Conservation (phyloP, 2,113 vertebrate species). For the Syngnathoides biaculeatus region DNA sequence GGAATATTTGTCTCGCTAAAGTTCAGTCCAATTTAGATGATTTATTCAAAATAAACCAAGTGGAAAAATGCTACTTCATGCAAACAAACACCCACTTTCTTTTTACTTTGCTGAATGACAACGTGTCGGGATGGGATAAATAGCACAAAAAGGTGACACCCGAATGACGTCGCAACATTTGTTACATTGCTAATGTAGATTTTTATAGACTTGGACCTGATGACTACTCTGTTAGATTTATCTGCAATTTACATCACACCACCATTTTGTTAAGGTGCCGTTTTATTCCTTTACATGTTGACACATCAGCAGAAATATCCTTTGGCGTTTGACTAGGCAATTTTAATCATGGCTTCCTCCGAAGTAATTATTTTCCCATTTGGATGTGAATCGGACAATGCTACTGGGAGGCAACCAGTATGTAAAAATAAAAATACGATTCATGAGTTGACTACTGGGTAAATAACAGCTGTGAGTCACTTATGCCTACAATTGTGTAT, state of each 20-base stretch:
- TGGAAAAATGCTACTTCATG: too few species aligned
- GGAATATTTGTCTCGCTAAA: too few species aligned
- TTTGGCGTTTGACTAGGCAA: conserved; percentile 17
- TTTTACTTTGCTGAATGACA: too few species aligned
- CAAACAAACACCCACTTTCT: too few species aligned
- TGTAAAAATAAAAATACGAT: conserved; percentile 42
- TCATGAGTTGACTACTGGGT: conserved; percentile 18
- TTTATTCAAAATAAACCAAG: too few species aligned
- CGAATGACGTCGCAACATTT: background rate
- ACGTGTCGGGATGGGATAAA: too few species aligned
- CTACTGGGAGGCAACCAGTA: conserved; percentile 25
- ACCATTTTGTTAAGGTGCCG: background rate
- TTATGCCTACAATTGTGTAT: conserved; percentile 14
- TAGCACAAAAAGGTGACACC: too few species aligned
- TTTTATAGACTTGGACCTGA: background rate
- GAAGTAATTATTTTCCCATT: conserved; percentile 39
- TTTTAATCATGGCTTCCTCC: background rate
- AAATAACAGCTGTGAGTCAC: conserved; percentile 42
- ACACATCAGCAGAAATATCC: conserved; percentile 12
- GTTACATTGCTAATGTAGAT: background rate
- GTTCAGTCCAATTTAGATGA: too few species aligned
- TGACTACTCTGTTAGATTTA: background rate
- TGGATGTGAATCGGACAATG: conserved; percentile 19
- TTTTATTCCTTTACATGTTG: conserved; percentile 6
- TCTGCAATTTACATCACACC: background rate